Evolutionary conservation across 1,140 invertebrate species (phyloP).

Genomic region (Brachionus asplanchnoidis): DNA sequence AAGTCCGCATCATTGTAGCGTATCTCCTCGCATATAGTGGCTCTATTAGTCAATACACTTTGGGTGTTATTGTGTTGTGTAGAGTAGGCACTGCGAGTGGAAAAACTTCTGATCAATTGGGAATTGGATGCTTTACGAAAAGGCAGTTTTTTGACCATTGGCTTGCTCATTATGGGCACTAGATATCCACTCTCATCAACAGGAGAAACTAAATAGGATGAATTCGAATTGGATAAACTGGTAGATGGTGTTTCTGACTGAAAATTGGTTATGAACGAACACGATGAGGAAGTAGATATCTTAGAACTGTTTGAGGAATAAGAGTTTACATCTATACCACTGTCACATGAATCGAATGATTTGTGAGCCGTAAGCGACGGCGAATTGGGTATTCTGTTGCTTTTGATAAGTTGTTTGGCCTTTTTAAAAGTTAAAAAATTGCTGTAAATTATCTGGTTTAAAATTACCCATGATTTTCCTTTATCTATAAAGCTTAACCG

Average conservation of each 20-base stretch:
- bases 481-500: constrained; percentile 3
- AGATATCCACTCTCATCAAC: constrained; percentile 35
- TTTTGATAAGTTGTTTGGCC: constrained; percentile 23
- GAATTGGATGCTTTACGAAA: neutral
- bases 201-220: neutral
- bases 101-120: constrained; percentile 32
- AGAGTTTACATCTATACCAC: constrained; percentile 6
- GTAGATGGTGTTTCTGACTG: neutral
- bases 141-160: neutral
- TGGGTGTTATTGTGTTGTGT: neutral
- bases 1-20: neutral
- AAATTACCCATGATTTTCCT: constrained; percentile 25
- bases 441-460: neutral
- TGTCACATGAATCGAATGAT: constrained; percentile 23
- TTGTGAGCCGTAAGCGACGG: neutral
- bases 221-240: neutral
- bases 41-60: neutral
- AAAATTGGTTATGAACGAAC: neutral
- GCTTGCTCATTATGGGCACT: neutral
- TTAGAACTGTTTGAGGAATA: constrained; percentile 6
- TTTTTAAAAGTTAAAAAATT: neutral
- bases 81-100: constrained; percentile 1
- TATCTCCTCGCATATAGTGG: constrained; percentile 27
- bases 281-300: constrained; percentile 14
- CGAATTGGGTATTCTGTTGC: neutral